These are phyloP conservation scores for Procambarus virginalis DNA, from an alignment of 1,140 invertebrate species.

Conservation along the genomic window DNA sequence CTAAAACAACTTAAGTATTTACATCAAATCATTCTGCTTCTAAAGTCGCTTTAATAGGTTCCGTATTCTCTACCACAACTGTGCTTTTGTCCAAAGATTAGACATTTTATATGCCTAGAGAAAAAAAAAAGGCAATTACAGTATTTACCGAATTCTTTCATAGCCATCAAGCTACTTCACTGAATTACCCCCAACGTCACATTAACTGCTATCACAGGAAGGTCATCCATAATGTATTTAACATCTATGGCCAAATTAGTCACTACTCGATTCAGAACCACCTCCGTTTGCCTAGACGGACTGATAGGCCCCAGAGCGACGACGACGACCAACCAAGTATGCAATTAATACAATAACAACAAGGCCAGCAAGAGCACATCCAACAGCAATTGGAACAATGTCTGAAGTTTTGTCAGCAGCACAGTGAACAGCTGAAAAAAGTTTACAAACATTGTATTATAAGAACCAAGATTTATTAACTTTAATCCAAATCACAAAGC, in stretches of 20 bases:
- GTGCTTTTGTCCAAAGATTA: neutral
- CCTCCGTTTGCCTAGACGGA: slow-evolving; percentile 81
- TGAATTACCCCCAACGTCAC: neutral
- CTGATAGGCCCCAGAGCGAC: slow-evolving; percentile 87
- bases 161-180: neutral
- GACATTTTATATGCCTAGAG: neutral
- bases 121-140: neutral
- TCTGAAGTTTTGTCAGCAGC: slow-evolving; percentile 83
- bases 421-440: slow-evolving; percentile 82
- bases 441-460: no score
- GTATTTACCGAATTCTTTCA: neutral
- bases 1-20: neutral
- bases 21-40: neutral
- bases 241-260: neutral
- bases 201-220: slow-evolving; percentile 18
- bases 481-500: no score
- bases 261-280: slow-evolving; percentile 12
- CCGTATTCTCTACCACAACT: slow-evolving; percentile 15
- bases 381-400: slow-evolving; percentile 96
- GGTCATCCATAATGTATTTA: slow-evolving; percentile 22
- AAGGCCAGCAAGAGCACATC: slow-evolving; percentile 89
- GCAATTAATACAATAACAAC: slow-evolving; percentile 94
- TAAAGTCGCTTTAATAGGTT: no score
- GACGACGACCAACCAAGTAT: slow-evolving; percentile 91
- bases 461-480: no score